A percentile compares a stretch with the other conserved stretches of the same genome.
These are phyloP conservation scores for Pseudanteris insignis DNA, from an alignment of 2,888 invertebrate genomes.

Conservation along the genomic window DNA sequence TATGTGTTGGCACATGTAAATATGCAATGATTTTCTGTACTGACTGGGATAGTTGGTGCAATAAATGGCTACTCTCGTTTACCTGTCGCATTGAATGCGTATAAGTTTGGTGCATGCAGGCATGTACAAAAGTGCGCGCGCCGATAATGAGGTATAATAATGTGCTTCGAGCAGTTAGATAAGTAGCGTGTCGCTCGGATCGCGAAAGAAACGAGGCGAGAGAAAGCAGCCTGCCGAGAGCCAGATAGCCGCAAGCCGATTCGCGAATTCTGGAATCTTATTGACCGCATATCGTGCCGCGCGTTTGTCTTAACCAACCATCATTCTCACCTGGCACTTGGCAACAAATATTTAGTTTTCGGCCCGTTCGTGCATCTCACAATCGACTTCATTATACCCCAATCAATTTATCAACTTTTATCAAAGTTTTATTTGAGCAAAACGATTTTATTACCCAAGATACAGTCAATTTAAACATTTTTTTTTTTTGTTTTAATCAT, in stretches of 20 bases:
- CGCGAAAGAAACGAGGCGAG: conserved; percentile 39
- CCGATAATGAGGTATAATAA: conserved; percentile 54
- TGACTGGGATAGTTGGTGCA: conserved; percentile 15
- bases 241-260: conserved; percentile 16
- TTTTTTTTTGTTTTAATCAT: too few relatives aligned
- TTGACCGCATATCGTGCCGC: conserved; percentile 27
- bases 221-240: conserved; percentile 39
- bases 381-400: too few relatives aligned
- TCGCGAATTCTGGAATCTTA: conserved; percentile 38
- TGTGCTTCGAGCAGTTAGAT: conserved; percentile 45
- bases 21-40: conserved; percentile 5
- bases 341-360: not conserved
- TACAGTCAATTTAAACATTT: too few relatives aligned
- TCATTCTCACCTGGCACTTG: conserved; percentile 2
- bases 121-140: conserved; percentile 37
- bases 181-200: conserved; percentile 41
- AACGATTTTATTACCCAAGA: too few relatives aligned
- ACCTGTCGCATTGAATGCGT: conserved; percentile 37
- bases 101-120: conserved; percentile 23
- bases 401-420: too few relatives aligned
- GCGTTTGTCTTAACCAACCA: conserved; percentile 13
- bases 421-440: too few relatives aligned
- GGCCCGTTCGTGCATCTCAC: too few relatives aligned
- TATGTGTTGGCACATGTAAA: not conserved
- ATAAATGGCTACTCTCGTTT: conserved; percentile 38